Base-by-base conservation (phyloP, 1,140 invertebrate genomes). In the Notospermus geniculatus region DNA sequence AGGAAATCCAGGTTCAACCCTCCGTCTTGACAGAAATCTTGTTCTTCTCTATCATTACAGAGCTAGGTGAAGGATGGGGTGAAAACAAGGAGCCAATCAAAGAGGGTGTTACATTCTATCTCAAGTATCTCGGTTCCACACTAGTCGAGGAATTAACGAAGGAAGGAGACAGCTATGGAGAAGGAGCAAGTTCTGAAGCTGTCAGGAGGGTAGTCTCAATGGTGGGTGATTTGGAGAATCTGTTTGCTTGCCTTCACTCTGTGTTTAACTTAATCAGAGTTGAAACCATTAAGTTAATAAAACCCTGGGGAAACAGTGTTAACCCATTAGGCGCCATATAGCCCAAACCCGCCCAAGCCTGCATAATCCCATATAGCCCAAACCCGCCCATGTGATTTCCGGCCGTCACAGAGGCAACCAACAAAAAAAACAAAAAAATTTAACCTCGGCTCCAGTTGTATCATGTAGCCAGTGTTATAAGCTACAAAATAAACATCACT, bases 61-160 rank as follows among this genome's bases (percentile, higher is more conserved):
- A 91, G 78, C 75, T 91, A 32, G 86, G 85, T 64, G 90, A 92
- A 80, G 89, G 91, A 77, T 89, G 88, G 86, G 87, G 86, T 22
- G 80, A 89, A 46, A 86, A 86, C 27, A 87, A 88, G 59, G 84
- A 86, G 56, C 84, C 83, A 2, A 85, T 86, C 23, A 65, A 66
- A 57, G 82, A 86, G 74, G 77, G 86, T 57, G 76, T 89, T 30
- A 86, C 86, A 32, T 89, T 88, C 76, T 85, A 85, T 75, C 81
- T 89, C 59, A 90, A 90, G 82, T 90, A 89, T 79, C 80, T 91
- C 54, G 89, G 89, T 19, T 87, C 84, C 63, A 88, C 86, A 27
- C 77, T 88, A 23, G 87, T 89, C 28, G 87, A 89, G 66, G 85
- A 87, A 63, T 81, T 86, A 11, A 84, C 82, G 19, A 64, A 71